phyloP scores from a whole-genome alignment of 2,888 invertebrate genomes.

The Mythimna impura region DNA sequence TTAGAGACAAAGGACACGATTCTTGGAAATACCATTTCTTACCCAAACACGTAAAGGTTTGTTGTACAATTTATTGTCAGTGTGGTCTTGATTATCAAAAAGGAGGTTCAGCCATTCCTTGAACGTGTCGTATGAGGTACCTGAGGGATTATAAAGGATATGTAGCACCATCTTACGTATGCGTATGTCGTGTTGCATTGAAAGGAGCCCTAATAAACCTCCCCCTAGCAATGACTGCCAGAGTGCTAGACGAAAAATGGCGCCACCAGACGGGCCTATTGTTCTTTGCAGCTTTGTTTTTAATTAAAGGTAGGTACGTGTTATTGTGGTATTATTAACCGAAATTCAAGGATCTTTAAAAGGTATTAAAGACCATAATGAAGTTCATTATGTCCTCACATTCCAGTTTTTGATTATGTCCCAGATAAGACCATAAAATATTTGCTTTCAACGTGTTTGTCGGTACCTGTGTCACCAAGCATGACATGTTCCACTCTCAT shows the following conservation, averaged over 20 bases:
- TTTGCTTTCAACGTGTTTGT: slow-evolving; percentile 54
- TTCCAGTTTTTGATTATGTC: slow-evolving; percentile 32
- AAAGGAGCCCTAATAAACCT: slow-evolving; percentile 39
- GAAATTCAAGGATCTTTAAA: slow-evolving; percentile 9
- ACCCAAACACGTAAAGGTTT: slow-evolving; percentile 24
- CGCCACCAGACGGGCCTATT: slow-evolving; percentile 41
- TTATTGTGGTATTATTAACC: slow-evolving; percentile 6
- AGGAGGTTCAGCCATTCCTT: slow-evolving; percentile 6
- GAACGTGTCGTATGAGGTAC: slow-evolving; percentile 6
- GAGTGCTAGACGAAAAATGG: slow-evolving; percentile 47
- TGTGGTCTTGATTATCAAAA: slow-evolving; percentile 33
- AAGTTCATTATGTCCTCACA: slow-evolving; percentile 6
- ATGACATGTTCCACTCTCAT: slow-evolving; percentile 51
- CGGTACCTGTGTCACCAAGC: slow-evolving; percentile 54
- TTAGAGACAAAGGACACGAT: slow-evolving; percentile 18
- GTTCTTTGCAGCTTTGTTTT: slow-evolving; percentile 42
- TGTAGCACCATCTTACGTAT: slow-evolving; percentile 13
- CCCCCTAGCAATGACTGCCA: slow-evolving; percentile 22
- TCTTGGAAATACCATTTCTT: slow-evolving; percentile 45
- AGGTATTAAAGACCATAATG: slow-evolving; percentile 6
- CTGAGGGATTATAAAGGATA: slow-evolving; percentile 28
- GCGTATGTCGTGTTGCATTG: slow-evolving; percentile 12
- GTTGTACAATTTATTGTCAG: slow-evolving; percentile 38
- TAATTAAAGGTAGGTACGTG: slow-evolving; percentile 31
- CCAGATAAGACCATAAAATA: slow-evolving; percentile 40